Evolutionary conservation across 2,888 invertebrate species (phyloP).

Genomic region (Tachina fera): DNA sequence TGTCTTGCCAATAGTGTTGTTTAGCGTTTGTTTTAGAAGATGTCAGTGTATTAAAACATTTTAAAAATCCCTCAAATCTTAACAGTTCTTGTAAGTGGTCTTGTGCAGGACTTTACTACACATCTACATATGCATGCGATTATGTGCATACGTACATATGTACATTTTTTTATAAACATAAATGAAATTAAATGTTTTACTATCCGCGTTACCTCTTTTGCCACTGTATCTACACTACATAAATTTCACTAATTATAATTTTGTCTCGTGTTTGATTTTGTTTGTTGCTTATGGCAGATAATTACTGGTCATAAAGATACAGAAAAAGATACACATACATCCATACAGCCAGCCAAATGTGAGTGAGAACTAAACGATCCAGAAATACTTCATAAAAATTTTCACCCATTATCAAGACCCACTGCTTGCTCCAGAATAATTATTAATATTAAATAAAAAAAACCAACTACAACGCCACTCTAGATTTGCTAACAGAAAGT

Average conservation of each 20-base stretch:
- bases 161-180: neutral
- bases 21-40: too few species aligned
- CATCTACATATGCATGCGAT: neutral
- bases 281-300: constrained; percentile 36
- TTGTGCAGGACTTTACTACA: too few species aligned
- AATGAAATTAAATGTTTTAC: neutral
- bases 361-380: constrained; percentile 3
- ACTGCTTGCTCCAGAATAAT: constrained; percentile 53
- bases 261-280: constrained; percentile 53
- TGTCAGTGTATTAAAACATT: too few species aligned
- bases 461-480: constrained; percentile 5
- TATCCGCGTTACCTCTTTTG: constrained; percentile 15
- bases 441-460: constrained; percentile 30
- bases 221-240: constrained; percentile 39
- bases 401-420: constrained; percentile 12
- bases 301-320: constrained; percentile 54
- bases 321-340: neutral
- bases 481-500: constrained; percentile 26
- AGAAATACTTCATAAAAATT: neutral
- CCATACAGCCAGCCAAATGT: neutral
- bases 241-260: constrained; percentile 66
- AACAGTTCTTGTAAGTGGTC: too few species aligned
- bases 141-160: neutral
- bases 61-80: too few species aligned
- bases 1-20: too few species aligned